Evolutionary conservation across 2,113 vertebrate genomes (phyloP), one percentile per base, ranked within the genome.

Genomic region (Plectropomus leopardus): DNA sequence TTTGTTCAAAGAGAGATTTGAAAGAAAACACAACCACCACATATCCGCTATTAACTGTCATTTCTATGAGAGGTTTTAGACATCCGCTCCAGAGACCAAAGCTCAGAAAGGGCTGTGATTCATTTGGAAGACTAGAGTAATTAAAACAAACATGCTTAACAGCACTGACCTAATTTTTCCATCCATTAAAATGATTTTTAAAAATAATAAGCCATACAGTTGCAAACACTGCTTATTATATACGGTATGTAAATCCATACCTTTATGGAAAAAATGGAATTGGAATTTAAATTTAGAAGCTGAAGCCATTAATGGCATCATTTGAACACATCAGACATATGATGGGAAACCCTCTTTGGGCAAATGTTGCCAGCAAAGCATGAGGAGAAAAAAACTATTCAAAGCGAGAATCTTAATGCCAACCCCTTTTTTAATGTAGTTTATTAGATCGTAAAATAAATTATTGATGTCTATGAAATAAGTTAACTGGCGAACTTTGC

Each of bases 51-150:
- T 68, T 72, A n/a, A 34, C 1, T 30, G 1, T 67, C 7, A 10
- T 51, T 7, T 40, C 7, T 16, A 40, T 32, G 21, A 24, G 9
- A 23, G 8, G 7, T 30, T 40, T 48, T 9, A 58, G 34, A 23
- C 36, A 23, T n/a, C 3, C 34, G 36, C 32, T 45, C n/a, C 1
- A 11, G 13, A 64, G 40, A 80, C 7, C 13, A 40, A 24, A 23
- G 40, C 60, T 34, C 26, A 24, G 50, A 44, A 23, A 13, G 26
- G n/a, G n/a, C 15, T 3, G 54, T 3, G 7, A 50, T 40, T 68
- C 36, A 50, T 76, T 57, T 75, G 83, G 81, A 92, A 90, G 81
- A 90, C 81, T 51, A 45, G 16, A 65, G 24, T 19, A 32, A 23
- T 68, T 9, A 36, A n/a, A n/a, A 48, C n/a, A 21, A 7, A 32